These are phyloP conservation scores for Anser brachyrhynchus DNA, from an alignment of 2,113 vertebrate species.

Conservation along the genomic window DNA sequence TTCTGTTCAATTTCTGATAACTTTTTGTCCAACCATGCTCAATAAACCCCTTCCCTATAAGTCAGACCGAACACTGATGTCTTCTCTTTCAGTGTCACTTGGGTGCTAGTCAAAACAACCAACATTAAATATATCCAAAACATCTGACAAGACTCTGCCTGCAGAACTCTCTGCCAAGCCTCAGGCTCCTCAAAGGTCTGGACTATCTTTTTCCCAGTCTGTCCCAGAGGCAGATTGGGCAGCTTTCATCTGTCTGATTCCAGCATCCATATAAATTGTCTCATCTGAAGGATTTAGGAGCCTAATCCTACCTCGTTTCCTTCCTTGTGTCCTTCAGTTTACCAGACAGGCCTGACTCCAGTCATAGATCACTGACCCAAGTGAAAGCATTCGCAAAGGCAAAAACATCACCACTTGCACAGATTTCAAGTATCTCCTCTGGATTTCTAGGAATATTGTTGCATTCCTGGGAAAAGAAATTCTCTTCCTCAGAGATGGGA, in stretches of 20 bases:
- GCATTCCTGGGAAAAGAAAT: conserved; percentile 65
- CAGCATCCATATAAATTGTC: not conserved
- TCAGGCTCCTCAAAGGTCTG: not conserved
- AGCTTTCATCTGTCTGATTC: not conserved
- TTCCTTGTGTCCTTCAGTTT: not conserved
- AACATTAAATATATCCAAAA: not conserved
- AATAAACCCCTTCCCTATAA: not conserved
- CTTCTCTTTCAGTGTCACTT: not conserved
- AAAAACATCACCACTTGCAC: not conserved
- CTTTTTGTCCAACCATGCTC: not conserved
- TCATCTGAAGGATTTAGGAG: not conserved
- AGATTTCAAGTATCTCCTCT: not conserved
- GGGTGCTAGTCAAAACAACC: not conserved
- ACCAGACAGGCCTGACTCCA: not conserved
- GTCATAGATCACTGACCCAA: not conserved
- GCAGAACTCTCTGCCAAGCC: not conserved
- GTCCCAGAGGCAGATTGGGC: not conserved
- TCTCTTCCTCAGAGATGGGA: conserved; percentile 67
- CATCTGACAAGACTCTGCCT: not conserved
- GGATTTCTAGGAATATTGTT: not conserved
- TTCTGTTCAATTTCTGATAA: not conserved
- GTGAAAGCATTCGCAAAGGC: not conserved
- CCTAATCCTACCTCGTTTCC: not conserved
- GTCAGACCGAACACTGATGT: not conserved
- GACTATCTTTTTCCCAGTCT: not conserved